Evolutionary conservation across 2,888 invertebrate genomes (phyloP).

Genomic region (Apotomis capreana): DNA sequence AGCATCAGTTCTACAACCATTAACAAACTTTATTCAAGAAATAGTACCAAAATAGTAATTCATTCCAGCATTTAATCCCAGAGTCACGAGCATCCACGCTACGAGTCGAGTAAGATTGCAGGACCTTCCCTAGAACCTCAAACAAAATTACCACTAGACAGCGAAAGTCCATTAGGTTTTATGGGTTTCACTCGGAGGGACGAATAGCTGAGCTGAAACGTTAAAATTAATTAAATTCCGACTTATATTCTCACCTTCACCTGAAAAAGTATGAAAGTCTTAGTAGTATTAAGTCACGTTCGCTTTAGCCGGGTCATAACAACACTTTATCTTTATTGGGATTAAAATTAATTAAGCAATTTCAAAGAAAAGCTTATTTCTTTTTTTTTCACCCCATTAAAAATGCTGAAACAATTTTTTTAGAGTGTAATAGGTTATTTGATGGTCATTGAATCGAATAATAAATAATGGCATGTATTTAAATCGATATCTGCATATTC

Average conservation of each 20-base stretch:
- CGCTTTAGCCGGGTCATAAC: background rate
- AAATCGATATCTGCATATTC: no score
- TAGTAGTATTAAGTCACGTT: slow-evolving; percentile 5
- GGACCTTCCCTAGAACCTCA: slow-evolving; percentile 61
- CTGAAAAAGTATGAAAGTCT: slow-evolving; percentile 51
- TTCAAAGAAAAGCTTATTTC: background rate
- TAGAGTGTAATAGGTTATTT: background rate
- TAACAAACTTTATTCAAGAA: slow-evolving; percentile 10
- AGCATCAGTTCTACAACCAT: background rate
- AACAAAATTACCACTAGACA: slow-evolving; percentile 77
- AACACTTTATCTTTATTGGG: background rate
- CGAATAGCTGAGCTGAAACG: slow-evolving; percentile 71
- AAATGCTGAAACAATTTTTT: background rate
- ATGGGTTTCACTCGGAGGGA: slow-evolving; percentile 72
- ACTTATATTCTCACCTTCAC: slow-evolving; percentile 64
- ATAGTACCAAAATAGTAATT: slow-evolving; percentile 16
- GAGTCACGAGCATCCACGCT: slow-evolving; percentile 51
- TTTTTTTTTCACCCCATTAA: background rate
- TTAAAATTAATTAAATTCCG: slow-evolving; percentile 77
- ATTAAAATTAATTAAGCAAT: background rate
- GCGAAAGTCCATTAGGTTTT: slow-evolving; percentile 82
- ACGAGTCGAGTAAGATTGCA: slow-evolving; percentile 66
- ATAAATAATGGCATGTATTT: no score
- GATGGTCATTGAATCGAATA: no score
- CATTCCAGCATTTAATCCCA: slow-evolving; percentile 21